A percentile compares a stretch with the other conserved stretches of the same genome.
phyloP scores from a whole-genome alignment of 1,140 invertebrate species.

The Zaprionus lachaisei region DNA sequence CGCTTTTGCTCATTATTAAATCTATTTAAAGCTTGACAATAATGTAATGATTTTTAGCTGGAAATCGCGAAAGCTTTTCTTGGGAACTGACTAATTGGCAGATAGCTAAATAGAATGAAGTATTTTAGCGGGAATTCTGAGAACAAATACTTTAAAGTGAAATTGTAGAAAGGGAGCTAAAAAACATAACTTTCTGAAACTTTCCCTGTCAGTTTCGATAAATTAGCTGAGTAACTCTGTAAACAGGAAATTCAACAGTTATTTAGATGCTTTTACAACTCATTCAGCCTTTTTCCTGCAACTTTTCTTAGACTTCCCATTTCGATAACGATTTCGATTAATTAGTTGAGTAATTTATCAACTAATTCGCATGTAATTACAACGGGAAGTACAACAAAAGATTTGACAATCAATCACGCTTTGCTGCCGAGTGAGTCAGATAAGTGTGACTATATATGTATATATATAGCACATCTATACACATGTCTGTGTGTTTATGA shows the following conservation, averaged over 20 bases:
- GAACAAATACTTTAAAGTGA: neutral
- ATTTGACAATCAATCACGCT: slow-evolving; percentile 3
- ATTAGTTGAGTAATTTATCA: slow-evolving; percentile 3
- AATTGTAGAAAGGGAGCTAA: neutral
- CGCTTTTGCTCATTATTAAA: neutral
- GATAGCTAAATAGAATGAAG: neutral
- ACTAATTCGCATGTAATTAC: slow-evolving; percentile 2
- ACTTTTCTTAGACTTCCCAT: neutral
- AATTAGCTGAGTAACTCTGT: no score
- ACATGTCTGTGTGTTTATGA: neutral
- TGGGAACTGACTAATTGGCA: neutral
- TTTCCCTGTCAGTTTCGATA: no score
- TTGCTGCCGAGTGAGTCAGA: neutral
- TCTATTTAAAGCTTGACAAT: neutral
- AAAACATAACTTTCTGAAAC: neutral
- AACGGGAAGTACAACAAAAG: slow-evolving; percentile 1
- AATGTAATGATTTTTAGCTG: neutral
- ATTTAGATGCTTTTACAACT: neutral
- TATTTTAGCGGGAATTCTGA: neutral
- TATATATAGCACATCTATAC: neutral
- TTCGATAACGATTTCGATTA: neutral
- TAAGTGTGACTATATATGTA: slow-evolving; percentile 4
- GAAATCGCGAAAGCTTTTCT: neutral
- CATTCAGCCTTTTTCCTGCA: neutral
- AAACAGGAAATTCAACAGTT: neutral